Evolutionary conservation across 2,113 vertebrate species (phyloP), one percentile per base, ranked within the genome.

Genomic region (Ginglymostoma cirratum): DNA sequence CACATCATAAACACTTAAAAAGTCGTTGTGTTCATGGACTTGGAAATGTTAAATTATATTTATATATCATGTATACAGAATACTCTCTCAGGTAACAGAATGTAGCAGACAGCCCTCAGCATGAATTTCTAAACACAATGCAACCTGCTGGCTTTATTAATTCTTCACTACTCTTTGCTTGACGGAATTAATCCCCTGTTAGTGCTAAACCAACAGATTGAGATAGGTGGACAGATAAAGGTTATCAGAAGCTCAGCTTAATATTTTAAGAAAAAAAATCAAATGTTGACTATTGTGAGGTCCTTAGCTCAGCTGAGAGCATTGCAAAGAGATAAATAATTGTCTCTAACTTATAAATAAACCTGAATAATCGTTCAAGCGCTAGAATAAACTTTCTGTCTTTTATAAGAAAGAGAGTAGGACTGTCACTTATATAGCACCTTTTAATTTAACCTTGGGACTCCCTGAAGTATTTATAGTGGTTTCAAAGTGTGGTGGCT

Each of bases 21-120:
- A 95, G 85, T 65, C 87, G 96, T 96, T 97, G 95, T 95, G 90
- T 66, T 96, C 92, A 96, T 96, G 96, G 96, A 96, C 96, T 96
- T 96, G 95, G 96, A 96, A 96, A 96, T 96, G 95, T 96, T 90
- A 96, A 96, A 96, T 96, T 96, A 96, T 96, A 96, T 96, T 96
- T 96, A 96, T 97, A 96, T 96, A 96, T 97, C 96, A 96, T 93
- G 34, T 92, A 93, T 76, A 86, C 96, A 89, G 86, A 87, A 96
- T 27, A 55, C 45, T 80, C 96, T 96, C 96, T 96, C n/a, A 65
- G 96, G 96, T 95, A 96, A 96, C 96, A 70, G 23, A 86, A 14
- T 17, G 7, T n/a, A 94, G 70, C 78, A 15, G 67, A 96, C 83
- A 96, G 48, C 95, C 45, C 61, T 55, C 69, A 94, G 96, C 80